phyloP scores from a whole-genome alignment of 2,797 vertebrate genomes.

The Myotis vivesi region DNA sequence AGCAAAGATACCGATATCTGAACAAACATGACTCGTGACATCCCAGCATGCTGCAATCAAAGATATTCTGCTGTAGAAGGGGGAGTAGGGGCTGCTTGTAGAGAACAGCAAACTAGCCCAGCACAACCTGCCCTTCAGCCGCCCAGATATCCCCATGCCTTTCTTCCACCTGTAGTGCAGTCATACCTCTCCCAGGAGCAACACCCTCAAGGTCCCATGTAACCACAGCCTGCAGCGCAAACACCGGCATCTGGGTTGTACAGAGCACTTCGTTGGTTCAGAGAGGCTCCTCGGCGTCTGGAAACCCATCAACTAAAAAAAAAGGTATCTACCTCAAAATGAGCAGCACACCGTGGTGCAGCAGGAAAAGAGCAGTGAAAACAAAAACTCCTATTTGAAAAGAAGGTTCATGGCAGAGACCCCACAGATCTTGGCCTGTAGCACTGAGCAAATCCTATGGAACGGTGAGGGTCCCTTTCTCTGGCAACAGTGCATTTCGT shows the following conservation, averaged over 20 bases:
- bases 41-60: background rate
- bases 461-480: background rate
- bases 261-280: background rate
- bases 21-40: background rate
- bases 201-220: background rate
- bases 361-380: background rate
- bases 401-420: background rate
- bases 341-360: background rate
- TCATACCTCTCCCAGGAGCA: background rate
- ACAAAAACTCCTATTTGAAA: background rate
- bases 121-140: background rate
- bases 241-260: too few relatives aligned
- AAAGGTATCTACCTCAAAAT: background rate
- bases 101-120: background rate
- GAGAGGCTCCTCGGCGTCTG: background rate
- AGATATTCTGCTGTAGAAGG: background rate
- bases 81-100: background rate
- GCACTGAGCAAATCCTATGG: background rate
- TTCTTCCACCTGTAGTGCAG: background rate
- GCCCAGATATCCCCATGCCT: background rate
- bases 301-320: background rate
- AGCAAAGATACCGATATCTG: background rate
- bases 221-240: background rate
- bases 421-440: background rate
- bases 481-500: background rate